phyloP scores from a whole-genome alignment of 2,888 invertebrate species.

The Colostygia pectinataria region DNA sequence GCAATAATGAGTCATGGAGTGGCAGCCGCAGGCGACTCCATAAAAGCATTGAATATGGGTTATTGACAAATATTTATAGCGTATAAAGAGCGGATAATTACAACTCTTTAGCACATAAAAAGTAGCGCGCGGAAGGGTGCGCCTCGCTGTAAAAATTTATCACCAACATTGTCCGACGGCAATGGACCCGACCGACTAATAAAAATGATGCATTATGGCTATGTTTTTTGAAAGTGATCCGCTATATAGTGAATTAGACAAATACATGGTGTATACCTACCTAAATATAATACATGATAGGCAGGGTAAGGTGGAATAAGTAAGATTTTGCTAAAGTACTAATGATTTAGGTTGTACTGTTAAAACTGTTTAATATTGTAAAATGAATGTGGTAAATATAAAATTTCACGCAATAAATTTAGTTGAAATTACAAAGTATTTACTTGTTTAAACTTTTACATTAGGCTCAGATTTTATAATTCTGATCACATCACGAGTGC shows the following conservation, averaged over 20 bases:
- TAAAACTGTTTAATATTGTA: slow-evolving; percentile 12
- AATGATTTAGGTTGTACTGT: too few relatives aligned
- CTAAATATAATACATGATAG: too few relatives aligned
- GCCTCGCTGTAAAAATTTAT: slow-evolving; percentile 72
- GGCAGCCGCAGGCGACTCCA: slow-evolving; percentile 72
- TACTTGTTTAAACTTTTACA: slow-evolving; percentile 62
- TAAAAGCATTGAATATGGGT: slow-evolving; percentile 78
- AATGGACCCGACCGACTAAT: slow-evolving; percentile 53
- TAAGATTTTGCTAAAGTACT: too few relatives aligned
- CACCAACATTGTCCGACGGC: slow-evolving; percentile 62
- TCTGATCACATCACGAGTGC: slow-evolving; percentile 68
- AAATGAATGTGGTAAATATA: too few relatives aligned
- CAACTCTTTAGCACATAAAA: slow-evolving; percentile 82
- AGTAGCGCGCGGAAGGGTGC: slow-evolving; percentile 71
- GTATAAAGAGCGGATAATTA: slow-evolving; percentile 82
- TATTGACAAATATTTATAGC: slow-evolving; percentile 82
- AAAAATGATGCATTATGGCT: slow-evolving; percentile 51
- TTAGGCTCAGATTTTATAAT: slow-evolving; percentile 58
- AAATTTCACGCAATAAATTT: too few relatives aligned
- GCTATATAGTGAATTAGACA: slow-evolving; percentile 18
- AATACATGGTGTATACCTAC: too few relatives aligned
- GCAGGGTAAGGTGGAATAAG: too few relatives aligned
- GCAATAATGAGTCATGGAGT: slow-evolving; percentile 76
- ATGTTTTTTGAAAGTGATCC: slow-evolving; percentile 27
- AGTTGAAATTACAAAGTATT: slow-evolving; percentile 37